Conservation (phyloP, 2,797 vertebrate genomes). For the Pangasius djambal region DNA sequence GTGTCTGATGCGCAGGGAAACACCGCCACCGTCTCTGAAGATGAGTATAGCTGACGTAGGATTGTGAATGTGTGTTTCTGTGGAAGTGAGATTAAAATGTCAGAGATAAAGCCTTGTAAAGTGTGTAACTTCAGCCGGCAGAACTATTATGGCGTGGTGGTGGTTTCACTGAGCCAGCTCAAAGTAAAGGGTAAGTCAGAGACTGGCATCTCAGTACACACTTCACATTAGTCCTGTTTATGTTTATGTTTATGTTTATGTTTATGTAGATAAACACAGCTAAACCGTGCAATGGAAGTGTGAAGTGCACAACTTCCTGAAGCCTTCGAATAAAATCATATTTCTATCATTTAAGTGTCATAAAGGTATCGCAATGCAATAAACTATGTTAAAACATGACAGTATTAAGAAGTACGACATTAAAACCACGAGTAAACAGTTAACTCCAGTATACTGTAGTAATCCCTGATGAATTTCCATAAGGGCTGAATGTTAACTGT, state of each 20-base stretch:
- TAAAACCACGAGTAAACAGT: background rate
- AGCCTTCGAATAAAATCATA: background rate
- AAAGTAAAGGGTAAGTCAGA: slow-evolving; percentile 72
- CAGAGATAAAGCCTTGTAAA: slow-evolving; percentile 71
- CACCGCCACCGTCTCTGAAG: background rate
- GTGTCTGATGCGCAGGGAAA: background rate
- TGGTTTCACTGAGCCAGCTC: slow-evolving; percentile 69
- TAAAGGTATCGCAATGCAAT: too few species aligned
- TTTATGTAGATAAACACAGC: background rate
- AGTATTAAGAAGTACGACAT: background rate
- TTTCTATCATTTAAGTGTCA: background rate
- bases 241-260: background rate
- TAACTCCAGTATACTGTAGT: background rate
- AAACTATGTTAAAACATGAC: background rate
- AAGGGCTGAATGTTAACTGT: background rate
- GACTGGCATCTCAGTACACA: background rate
- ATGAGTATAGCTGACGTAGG: background rate
- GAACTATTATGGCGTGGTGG: slow-evolving; percentile 70
- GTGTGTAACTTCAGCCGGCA: slow-evolving; percentile 74
- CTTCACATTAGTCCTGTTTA: background rate
- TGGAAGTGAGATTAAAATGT: slow-evolving; percentile 57
- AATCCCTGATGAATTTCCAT: background rate
- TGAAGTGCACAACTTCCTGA: background rate
- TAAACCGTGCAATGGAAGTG: background rate
- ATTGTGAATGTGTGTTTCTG: background rate